Evolutionary conservation across 2,888 invertebrate species (phyloP), one percentile per base, ranked within the genome.

Genomic region (Eilema griseolum): DNA sequence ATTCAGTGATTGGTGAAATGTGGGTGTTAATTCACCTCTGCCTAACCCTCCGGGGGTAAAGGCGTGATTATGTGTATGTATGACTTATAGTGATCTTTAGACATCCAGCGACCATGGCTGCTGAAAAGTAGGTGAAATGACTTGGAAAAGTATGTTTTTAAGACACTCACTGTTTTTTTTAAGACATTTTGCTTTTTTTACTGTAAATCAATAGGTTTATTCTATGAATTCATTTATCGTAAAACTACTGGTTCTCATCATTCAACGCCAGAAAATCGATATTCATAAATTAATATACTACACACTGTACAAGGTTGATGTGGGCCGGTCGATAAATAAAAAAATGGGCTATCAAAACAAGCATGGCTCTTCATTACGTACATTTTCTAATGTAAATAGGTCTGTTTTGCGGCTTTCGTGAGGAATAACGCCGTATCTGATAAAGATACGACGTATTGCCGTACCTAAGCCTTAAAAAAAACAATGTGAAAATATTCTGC

Each of bases 211-310:
- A n/a, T 24, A 0, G 3, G 26, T 26, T 59, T 24, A 57, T 33
- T 33, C 62, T 26, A 16, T 61, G 46, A 52, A n/a, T n/a, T 52
- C 52, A 10, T n/a, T 20, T 52, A 20, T 20, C 46, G 16, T 46
- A 14, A 4, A 46, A n/a, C 8, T n/a, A 26, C 20, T 64, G 46
- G 10, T 11, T 20, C 23, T n/a, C 4, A 26, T 65, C 28, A 28
- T 20, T 66, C 66, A 37, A 37, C 66, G 11, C 24, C 37, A 59
- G 31, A 61, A 52, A 61, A 67, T 61, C 67, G 46, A 67, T 52
- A 52, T 52, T 67, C 61, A 61, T 62, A 33, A 14, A 67, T 67
- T 60, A 67, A 10, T 61, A 24, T 33, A 52, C 23, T 52, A 24
- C 24, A 23, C 8, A 10, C 20, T 20, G 20, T 8, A 4, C 61